Evolutionary conservation across 2,888 invertebrate species (phyloP), one percentile per base, ranked within the genome.

Genomic region (Ichneumoninae sp.): DNA sequence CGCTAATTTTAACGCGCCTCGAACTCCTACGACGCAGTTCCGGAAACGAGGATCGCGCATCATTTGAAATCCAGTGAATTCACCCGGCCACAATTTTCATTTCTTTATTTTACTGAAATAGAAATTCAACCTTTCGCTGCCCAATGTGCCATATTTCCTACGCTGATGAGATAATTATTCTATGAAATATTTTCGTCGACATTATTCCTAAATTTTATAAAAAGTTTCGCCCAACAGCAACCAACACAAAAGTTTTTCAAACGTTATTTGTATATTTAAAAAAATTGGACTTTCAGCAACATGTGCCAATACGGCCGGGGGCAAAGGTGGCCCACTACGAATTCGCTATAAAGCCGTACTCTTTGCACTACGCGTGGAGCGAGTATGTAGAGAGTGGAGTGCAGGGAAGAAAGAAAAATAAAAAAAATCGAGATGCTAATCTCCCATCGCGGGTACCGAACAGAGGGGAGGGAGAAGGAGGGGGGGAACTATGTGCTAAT

Each of bases 351-450:
- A 0, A 0, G 3, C 44, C 3, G 3, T 47, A 47, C 44, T 47
- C 44, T 13, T 47, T 47, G 44, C 44, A 47, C 3, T 47, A 16
- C 44, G 44, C 44, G 44, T 47, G 16, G 44, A 47, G 16, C 16
- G 44, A 47, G 16, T 47, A 47, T 47, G 16, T 47, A 47, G 44
- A 47, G 16, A 16, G 22, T 22, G 54, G 22, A 57, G 22, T 8
- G 13, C 22, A 57, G 22, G 16, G 26, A 57, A 57, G 22, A 54
- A 54, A 52, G 16, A 8, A 52, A 52, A 52, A 52, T 88, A 89
- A 89, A 90, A 89, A 88, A 84, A 77, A 65, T 89, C 85, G 90
- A 91, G 93, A 93, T 92, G 92, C 91, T 93, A 92, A 93, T 93
- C 93, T 93, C 90, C 89, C 87, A 88, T 89, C 87, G 87, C 89